Conservation (phyloP, 2,888 invertebrate species). For the Furcula furcula region DNA sequence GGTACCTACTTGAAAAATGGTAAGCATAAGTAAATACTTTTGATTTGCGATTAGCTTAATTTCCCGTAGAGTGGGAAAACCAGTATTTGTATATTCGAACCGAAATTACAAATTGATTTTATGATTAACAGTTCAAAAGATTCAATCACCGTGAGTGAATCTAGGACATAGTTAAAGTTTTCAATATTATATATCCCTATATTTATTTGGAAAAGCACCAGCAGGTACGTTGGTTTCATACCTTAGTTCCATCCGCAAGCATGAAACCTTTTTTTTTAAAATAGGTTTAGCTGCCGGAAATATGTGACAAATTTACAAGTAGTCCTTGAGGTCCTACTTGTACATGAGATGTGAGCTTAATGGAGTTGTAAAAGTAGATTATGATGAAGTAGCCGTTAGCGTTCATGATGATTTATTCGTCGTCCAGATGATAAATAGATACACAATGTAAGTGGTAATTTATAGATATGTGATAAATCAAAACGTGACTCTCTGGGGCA, state of each 20-base stretch:
- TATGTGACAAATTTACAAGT: slow-evolving; percentile 13
- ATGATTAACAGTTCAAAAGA: no score
- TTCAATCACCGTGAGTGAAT: slow-evolving; percentile 6
- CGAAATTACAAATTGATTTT: no score
- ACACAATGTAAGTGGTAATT: slow-evolving; percentile 43
- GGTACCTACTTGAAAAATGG: no score
- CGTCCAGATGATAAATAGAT: slow-evolving; percentile 32
- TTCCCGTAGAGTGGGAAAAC: no score
- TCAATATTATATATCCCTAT: slow-evolving; percentile 5
- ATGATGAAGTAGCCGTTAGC: not conserved
- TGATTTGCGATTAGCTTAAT: no score
- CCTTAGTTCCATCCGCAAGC: slow-evolving; percentile 12
- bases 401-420: slow-evolving; percentile 26
- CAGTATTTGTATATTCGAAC: no score
- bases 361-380: not conserved
- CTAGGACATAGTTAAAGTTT: slow-evolving; percentile 6
- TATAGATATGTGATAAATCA: slow-evolving; percentile 44
- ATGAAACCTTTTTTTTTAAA: slow-evolving; percentile 17
- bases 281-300: slow-evolving; percentile 12
- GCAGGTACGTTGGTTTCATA: slow-evolving; percentile 26
- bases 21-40: no score
- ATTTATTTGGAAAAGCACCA: slow-evolving; percentile 11
- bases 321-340: no score
- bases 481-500: slow-evolving; percentile 29
- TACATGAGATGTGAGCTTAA: no score